phyloP scores from a whole-genome alignment of 2,113 vertebrate species.

The Xiphorhynchus elegans region DNA sequence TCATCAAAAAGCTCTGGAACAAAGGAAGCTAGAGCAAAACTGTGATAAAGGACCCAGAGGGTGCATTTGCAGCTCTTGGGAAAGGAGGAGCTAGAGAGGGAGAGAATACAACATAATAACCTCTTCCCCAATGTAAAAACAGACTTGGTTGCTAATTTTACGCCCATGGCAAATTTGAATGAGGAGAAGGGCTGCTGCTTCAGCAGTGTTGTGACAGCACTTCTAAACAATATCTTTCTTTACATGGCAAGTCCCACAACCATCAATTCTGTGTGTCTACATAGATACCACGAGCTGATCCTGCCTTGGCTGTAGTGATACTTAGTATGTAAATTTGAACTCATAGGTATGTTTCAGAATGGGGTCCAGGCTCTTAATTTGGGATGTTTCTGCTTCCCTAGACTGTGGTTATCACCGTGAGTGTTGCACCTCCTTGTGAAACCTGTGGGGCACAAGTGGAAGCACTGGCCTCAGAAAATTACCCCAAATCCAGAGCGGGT shows the following conservation, averaged over 20 bases:
- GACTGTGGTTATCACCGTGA: background rate
- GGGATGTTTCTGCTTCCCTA: background rate
- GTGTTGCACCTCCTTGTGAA: background rate
- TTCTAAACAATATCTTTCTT: background rate
- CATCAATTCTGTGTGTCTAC: background rate
- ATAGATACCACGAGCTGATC: background rate
- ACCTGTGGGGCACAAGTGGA: fast-evolving
- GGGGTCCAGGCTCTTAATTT: background rate
- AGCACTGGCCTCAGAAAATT: background rate
- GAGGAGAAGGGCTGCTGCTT: background rate
- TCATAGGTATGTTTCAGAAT: background rate
- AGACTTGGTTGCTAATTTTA: background rate
- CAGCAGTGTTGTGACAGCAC: background rate
- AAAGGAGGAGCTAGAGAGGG: background rate
- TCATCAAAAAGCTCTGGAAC: background rate
- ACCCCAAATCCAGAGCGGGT: background rate
- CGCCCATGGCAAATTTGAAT: background rate
- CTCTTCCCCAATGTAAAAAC: background rate
- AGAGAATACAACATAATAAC: background rate
- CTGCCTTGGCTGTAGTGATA: background rate
- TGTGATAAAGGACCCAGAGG: background rate
- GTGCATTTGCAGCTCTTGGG: background rate
- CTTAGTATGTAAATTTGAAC: background rate
- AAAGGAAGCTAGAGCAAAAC: background rate
- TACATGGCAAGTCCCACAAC: background rate